Conservation (phyloP, 2,888 invertebrate genomes). For the Drosophila rellima region DNA sequence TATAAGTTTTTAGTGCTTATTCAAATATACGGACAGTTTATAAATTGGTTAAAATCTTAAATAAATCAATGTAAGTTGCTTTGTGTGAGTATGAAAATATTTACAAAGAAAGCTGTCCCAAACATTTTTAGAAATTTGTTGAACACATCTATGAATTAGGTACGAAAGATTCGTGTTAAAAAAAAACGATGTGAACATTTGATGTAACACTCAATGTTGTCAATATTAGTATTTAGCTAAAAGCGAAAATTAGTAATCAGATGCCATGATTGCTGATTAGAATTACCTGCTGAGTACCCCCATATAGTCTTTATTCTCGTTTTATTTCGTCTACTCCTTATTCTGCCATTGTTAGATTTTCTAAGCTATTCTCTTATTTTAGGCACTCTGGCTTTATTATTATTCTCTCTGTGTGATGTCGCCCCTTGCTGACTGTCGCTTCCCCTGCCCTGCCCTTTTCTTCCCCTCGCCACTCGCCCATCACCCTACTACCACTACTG, state of each 20-base stretch:
- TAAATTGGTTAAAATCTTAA: no score
- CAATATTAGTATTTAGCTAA: not conserved
- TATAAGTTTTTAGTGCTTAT: no score
- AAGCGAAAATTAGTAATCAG: not conserved
- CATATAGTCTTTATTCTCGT: not conserved
- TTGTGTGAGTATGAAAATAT: no score
- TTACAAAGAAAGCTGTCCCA: no score
- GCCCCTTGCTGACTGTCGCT: not conserved
- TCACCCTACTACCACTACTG: not conserved
- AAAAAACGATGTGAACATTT: not conserved
- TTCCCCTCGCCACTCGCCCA: not conserved
- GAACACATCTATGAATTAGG: no score
- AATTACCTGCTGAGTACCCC: not conserved
- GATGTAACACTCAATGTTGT: not conserved
- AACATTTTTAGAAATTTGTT: no score
- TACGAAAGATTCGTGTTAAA: not conserved
- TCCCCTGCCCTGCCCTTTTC: not conserved
- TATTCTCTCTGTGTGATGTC: conserved; percentile 4
- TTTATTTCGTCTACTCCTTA: not conserved
- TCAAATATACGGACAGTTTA: no score
- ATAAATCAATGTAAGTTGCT: no score
- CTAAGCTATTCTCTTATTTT: not conserved
- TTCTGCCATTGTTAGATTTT: not conserved
- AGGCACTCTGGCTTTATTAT: conserved; percentile 9
- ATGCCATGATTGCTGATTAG: not conserved